Evolutionary conservation across 2,888 invertebrate genomes (phyloP), one percentile per base, ranked within the genome.

Genomic region (Dione juno): DNA sequence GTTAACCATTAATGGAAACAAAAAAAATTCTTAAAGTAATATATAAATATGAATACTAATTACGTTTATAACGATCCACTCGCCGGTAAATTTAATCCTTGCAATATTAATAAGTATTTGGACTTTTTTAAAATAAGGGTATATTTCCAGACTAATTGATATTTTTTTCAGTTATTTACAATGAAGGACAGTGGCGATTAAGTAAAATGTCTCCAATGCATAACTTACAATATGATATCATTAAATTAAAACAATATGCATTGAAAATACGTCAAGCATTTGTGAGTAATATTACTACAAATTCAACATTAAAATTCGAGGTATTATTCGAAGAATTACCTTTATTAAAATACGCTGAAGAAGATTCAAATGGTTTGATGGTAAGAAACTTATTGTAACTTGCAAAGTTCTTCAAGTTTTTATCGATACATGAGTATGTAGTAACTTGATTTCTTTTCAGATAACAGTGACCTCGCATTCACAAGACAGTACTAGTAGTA

Each of bases 241-340:
- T 90, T 1, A 92, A 88, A 79, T 74, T 93, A 10, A 93, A 93
- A 74, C 88, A 90, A 72, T 93, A 92, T 80, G 87, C 88, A 1
- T 78, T 88, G 0, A 92, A 89, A 82, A 84, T 93, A 50, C 86
- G 87, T 48, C 92, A 92, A 78, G 79, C 83, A 5, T 73, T 93
- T 16, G 86, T 86, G 3, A 83, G 85, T 66, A 78, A 81, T 14
- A 81, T 88, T 6, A 74, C 83, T 64, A 77, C 81, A 3, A 85
- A 81, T 66, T 78, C 84, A 6, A 77, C 83, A 10, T 71, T 79
- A 3, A 88, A 88, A 72, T 92, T 87, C 75, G 80, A 77, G 19
- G 91, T 92, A 10, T 76, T 81, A 16, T 78, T 93, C 35, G 86
- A 88, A 71, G 84, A 84, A 69, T 82, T 84, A 74, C 83, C 85